Percentiles rank a stretch among this genome's conserved stretches.
Conservation (phyloP, 2,113 vertebrate species). For the Phyllostomus discolor region DNA sequence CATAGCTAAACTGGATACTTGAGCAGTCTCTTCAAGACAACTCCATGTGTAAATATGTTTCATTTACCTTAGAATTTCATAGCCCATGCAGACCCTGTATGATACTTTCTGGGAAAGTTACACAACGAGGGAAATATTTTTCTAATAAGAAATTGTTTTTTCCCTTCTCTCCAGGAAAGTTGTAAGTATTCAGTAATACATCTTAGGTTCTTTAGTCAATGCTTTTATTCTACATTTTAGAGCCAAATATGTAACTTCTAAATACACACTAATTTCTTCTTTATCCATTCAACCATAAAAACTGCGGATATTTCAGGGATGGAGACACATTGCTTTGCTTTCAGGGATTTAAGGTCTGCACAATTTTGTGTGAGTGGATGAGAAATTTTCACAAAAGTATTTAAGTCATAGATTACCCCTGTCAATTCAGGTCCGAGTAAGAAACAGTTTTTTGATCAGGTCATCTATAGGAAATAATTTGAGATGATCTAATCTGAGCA, state of each 20-base stretch:
- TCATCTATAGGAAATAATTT: neutral
- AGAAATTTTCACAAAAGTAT: neutral
- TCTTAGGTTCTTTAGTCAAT: neutral
- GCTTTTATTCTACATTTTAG: neutral
- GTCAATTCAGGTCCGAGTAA: neutral
- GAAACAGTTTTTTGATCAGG: neutral
- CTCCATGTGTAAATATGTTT: neutral
- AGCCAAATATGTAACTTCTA: neutral
- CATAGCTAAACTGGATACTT: neutral
- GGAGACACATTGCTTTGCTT: neutral
- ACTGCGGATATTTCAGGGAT: neutral
- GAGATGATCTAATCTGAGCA: neutral
- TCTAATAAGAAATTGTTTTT: neutral
- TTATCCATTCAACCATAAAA: neutral
- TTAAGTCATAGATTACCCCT: neutral
- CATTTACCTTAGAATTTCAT: neutral
- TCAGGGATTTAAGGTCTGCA: neutral
- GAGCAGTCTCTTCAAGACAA: neutral
- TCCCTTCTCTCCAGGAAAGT: neutral
- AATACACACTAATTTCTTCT: neutral
- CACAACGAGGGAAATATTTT: neutral
- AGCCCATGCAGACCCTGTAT: neutral
- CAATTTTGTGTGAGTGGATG: neutral
- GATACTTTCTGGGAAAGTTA: neutral
- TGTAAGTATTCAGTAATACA: neutral